Evolutionary conservation across 2,113 vertebrate genomes (phyloP).

Genomic region (Podocnemis expansa): DNA sequence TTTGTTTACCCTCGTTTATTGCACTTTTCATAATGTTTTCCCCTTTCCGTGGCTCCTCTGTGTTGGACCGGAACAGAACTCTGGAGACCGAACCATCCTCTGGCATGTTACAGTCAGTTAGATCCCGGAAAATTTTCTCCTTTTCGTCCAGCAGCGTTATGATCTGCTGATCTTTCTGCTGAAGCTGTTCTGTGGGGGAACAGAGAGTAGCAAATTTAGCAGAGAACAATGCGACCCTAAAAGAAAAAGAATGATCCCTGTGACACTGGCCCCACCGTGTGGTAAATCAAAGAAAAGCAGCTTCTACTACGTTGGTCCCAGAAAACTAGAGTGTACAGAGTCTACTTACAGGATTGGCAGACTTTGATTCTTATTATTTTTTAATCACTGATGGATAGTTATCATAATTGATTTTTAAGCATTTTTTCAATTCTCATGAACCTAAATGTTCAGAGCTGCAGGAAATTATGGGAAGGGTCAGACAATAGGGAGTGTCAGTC

Average conservation of each 20-base stretch:
- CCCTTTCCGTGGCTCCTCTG: slow-evolving; percentile 87
- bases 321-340: not conserved
- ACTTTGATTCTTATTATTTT: not conserved
- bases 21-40: slow-evolving; percentile 90
- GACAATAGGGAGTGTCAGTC: not conserved
- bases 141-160: slow-evolving; percentile 91
- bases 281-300: not conserved
- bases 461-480: not conserved
- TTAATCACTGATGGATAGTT: not conserved
- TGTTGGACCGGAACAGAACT: slow-evolving; percentile 87
- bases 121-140: slow-evolving; percentile 88
- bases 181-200: slow-evolving; percentile 84
- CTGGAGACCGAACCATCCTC: slow-evolving; percentile 74
- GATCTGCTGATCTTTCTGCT: slow-evolving; percentile 94
- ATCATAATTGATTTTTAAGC: not conserved
- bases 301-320: not conserved
- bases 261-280: slow-evolving; percentile 61
- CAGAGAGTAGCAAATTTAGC: not conserved
- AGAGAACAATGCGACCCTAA: not conserved
- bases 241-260: accelerated
- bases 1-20: slow-evolving; percentile 89
- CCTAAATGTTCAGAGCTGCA: not conserved
- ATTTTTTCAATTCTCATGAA: not conserved
- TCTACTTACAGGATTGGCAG: not conserved
- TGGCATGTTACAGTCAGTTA: slow-evolving; percentile 83